These are phyloP conservation scores for Xestia xanthographa DNA, from an alignment of 2,888 invertebrate species.

Conservation along the genomic window DNA sequence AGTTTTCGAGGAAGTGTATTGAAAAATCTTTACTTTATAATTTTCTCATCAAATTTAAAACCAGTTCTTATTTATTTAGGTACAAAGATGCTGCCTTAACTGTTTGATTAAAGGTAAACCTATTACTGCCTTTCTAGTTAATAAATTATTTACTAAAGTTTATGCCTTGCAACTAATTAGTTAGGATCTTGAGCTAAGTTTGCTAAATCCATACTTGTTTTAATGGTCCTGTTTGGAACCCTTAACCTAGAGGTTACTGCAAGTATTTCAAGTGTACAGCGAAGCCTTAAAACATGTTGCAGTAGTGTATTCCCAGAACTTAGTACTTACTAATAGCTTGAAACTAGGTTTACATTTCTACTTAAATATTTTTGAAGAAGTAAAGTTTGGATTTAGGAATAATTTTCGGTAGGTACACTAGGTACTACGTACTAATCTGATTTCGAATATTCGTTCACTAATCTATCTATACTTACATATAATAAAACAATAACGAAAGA, in stretches of 20 bases:
- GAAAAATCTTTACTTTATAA: too few species aligned
- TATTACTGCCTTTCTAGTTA: not conserved
- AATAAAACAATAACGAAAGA: too few species aligned
- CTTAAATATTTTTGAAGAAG: not conserved
- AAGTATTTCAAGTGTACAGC: slow-evolving; percentile 13
- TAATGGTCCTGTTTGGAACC: slow-evolving; percentile 28
- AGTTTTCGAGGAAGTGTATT: too few species aligned
- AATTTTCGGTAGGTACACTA: not conserved
- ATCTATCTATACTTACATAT: too few species aligned
- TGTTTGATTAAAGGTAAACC: not conserved
- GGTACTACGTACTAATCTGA: not conserved
- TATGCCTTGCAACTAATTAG: slow-evolving; percentile 47
- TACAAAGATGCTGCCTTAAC: not conserved
- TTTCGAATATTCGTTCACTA: not conserved
- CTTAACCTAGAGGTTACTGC: slow-evolving; percentile 14
- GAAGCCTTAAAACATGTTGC: not conserved
- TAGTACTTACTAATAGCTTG: not conserved
- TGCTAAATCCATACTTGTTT: slow-evolving; percentile 27
- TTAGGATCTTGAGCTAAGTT: slow-evolving; percentile 25
- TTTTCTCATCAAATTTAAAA: not conserved
- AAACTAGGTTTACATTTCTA: not conserved
- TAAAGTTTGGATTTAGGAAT: too few species aligned
- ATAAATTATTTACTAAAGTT: slow-evolving; percentile 30
- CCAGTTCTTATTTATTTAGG: not conserved
- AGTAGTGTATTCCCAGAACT: slow-evolving; percentile 9